Percentiles rank a stretch among this genome's conserved stretches.
phyloP scores from a whole-genome alignment of 2,113 vertebrate genomes.

The Microcebus griseorufus region DNA sequence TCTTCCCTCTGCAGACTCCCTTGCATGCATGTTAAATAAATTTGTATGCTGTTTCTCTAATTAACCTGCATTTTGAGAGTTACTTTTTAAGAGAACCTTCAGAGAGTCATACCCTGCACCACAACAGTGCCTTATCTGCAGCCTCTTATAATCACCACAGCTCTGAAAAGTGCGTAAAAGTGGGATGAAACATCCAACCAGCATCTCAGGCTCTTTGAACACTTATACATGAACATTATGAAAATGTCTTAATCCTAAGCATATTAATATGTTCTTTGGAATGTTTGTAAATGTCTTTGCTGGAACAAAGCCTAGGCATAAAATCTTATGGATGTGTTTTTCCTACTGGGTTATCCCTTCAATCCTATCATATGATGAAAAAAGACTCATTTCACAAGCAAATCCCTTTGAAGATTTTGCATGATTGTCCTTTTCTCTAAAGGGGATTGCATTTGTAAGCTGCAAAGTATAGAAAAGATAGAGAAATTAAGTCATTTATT shows the following conservation, averaged over 20 bases:
- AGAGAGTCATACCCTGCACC: too few relatives aligned
- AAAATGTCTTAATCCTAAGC: neutral
- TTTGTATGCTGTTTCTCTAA: too few relatives aligned
- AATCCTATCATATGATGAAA: neutral
- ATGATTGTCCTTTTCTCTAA: neutral
- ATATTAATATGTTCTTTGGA: neutral
- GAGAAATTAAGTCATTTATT: neutral
- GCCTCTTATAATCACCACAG: neutral
- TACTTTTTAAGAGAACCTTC: too few relatives aligned
- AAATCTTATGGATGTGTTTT: neutral
- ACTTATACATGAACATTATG: neutral
- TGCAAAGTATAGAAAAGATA: neutral
- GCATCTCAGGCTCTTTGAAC: neutral
- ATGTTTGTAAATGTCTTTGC: neutral
- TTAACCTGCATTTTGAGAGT: too few relatives aligned
- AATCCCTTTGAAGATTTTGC: neutral
- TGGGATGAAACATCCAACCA: neutral
- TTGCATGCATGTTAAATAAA: too few relatives aligned
- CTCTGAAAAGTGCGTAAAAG: neutral
- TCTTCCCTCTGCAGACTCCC: too few relatives aligned
- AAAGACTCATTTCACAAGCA: neutral
- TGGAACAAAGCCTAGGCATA: neutral
- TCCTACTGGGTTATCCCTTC: neutral
- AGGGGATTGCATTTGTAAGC: neutral
- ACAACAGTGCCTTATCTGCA: too few relatives aligned